These are phyloP conservation scores for Rhabdornis inornatus DNA, from an alignment of 2,113 vertebrate species.

Conservation along the genomic window DNA sequence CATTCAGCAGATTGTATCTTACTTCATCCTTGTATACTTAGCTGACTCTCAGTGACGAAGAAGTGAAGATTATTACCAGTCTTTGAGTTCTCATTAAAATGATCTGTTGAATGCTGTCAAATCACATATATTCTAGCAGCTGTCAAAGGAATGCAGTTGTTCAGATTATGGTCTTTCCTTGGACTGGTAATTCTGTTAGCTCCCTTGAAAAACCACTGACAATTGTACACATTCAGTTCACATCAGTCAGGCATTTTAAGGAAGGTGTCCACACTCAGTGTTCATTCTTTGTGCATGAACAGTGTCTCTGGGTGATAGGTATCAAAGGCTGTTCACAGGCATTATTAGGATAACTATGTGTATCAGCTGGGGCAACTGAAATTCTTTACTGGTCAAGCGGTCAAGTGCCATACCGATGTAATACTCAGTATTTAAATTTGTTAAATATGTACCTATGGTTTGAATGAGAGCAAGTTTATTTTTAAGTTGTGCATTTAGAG, in stretches of 20 bases:
- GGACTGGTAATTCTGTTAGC: background rate
- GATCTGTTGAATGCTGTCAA: background rate
- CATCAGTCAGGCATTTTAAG: background rate
- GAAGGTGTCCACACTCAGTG: background rate
- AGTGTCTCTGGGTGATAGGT: background rate
- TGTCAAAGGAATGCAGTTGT: background rate
- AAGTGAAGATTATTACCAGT: background rate
- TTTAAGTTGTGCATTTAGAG: background rate
- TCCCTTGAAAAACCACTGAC: background rate
- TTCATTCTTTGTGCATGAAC: background rate
- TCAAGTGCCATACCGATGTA: background rate
- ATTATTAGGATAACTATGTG: background rate
- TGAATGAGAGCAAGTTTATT: background rate
- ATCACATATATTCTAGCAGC: background rate
- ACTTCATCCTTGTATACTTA: accelerated
- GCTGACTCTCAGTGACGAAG: background rate
- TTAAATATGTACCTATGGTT: background rate
- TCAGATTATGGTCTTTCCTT: background rate
- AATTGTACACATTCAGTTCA: background rate
- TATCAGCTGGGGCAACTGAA: background rate
- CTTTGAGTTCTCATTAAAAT: background rate
- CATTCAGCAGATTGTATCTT: background rate
- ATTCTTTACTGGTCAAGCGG: background rate
- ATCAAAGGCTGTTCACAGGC: background rate
- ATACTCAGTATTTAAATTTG: background rate